A percentile compares a stretch with the other conserved stretches of the same genome.
phyloP scores from a whole-genome alignment of 1,140 invertebrate genomes.

The Apis laboriosa region DNA sequence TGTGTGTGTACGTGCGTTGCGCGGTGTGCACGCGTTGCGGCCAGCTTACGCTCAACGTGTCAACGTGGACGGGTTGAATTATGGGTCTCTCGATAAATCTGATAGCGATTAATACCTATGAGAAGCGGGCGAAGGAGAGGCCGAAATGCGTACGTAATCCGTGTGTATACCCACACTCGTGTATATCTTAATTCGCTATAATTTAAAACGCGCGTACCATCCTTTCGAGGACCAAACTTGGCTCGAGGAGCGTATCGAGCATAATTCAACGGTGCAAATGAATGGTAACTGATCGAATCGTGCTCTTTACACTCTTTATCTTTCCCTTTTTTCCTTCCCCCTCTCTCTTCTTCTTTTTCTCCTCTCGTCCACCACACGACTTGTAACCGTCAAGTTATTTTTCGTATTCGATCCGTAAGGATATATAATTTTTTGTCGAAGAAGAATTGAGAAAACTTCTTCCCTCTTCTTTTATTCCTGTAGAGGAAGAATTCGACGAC shows the following conservation, averaged over 20 bases:
- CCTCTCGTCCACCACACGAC: too few relatives aligned
- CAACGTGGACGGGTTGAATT: slow-evolving; percentile 67
- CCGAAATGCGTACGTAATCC: not conserved
- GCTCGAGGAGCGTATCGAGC: not conserved
- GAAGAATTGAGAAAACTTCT: too few relatives aligned
- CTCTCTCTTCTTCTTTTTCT: not conserved
- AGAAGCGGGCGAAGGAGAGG: slow-evolving; percentile 61
- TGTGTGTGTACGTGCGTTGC: slow-evolving; percentile 3
- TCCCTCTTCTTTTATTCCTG: too few relatives aligned
- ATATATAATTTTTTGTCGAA: too few relatives aligned
- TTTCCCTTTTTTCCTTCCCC: not conserved
- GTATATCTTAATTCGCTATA: slow-evolving; percentile 20
- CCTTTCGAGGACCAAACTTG: not conserved
- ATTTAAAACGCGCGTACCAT: slow-evolving; percentile 12
- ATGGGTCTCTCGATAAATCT: slow-evolving; percentile 69
- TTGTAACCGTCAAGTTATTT: too few relatives aligned
- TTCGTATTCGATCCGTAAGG: too few relatives aligned
- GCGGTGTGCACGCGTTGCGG: slow-evolving; percentile 30
- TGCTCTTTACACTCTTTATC: too few relatives aligned
- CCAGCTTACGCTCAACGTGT: slow-evolving; percentile 69
- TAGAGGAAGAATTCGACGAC: too few relatives aligned
- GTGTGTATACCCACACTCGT: not conserved
- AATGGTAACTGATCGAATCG: not conserved
- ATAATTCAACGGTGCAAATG: not conserved
- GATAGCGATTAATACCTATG: slow-evolving; percentile 69